These are phyloP conservation scores for Macropodus opercularis DNA, from an alignment of 2,797 vertebrate genomes.

Conservation along the genomic window DNA sequence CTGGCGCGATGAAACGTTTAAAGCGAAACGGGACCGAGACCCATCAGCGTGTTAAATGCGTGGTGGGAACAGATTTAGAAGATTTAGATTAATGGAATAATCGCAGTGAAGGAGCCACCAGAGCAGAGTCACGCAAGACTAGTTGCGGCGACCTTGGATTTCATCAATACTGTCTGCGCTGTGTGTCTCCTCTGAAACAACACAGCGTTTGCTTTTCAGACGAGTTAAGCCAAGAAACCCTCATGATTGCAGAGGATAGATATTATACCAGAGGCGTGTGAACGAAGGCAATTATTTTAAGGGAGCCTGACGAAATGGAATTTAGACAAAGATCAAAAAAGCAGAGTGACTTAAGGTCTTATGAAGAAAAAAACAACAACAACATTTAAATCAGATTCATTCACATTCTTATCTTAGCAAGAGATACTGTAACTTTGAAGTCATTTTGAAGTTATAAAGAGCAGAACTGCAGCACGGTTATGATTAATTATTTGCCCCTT, in stretches of 20 bases:
- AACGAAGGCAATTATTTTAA: slow-evolving; percentile 22
- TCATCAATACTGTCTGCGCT: slow-evolving; percentile 55
- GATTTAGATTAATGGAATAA: slow-evolving; percentile 72
- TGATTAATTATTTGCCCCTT: slow-evolving; percentile 34
- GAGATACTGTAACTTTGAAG: slow-evolving; percentile 61
- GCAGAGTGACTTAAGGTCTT: slow-evolving; percentile 15
- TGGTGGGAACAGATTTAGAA: slow-evolving; percentile 61
- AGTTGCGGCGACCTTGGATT: slow-evolving; percentile 56
- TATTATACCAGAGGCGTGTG: slow-evolving; percentile 18
- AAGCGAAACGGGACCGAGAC: slow-evolving; percentile 35
- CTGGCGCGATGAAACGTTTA: slow-evolving; percentile 38
- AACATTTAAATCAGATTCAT: slow-evolving; percentile 5
- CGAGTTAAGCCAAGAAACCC: slow-evolving; percentile 39
- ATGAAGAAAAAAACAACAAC: slow-evolving; percentile 6
- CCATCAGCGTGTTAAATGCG: slow-evolving; percentile 57
- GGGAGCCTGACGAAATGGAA: slow-evolving; percentile 3
- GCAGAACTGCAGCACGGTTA: slow-evolving; percentile 32
- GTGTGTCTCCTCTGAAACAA: slow-evolving; percentile 35
- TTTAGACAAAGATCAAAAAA: slow-evolving; percentile 30
- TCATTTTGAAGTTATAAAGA: slow-evolving; percentile 50
- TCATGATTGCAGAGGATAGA: slow-evolving; percentile 41
- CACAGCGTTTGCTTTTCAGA: slow-evolving; percentile 23
- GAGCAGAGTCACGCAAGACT: slow-evolving; percentile 54
- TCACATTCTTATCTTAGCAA: slow-evolving; percentile 23
- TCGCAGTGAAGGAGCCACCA: slow-evolving; percentile 49